Evolutionary conservation across 2,113 vertebrate genomes (phyloP).

Genomic region (Bolborhynchus lineola): DNA sequence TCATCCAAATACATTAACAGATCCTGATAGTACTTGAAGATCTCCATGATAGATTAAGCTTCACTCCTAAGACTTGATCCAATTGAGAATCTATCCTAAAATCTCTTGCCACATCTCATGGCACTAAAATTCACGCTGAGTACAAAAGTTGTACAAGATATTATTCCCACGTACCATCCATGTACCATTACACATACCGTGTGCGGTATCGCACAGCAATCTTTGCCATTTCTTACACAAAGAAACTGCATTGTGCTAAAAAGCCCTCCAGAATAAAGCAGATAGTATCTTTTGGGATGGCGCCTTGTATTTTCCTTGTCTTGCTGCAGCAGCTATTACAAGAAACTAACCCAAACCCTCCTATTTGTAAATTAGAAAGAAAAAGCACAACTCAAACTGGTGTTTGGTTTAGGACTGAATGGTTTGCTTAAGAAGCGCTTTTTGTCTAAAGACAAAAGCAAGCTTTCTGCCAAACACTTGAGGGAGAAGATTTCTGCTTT

Average conservation of each 20-base stretch:
- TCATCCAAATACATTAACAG: background rate
- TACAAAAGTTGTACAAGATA: background rate
- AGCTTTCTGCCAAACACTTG: slow-evolving; percentile 32
- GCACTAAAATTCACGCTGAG: background rate
- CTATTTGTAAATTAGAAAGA: slow-evolving; percentile 35
- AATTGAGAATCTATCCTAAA: background rate
- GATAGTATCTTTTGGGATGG: slow-evolving; percentile 51
- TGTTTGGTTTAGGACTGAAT: slow-evolving; percentile 33
- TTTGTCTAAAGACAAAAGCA: slow-evolving; percentile 40
- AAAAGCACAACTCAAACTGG: slow-evolving; percentile 9
- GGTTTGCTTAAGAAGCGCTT: slow-evolving; percentile 27
- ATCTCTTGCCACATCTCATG: background rate
- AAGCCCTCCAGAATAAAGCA: slow-evolving; percentile 1
- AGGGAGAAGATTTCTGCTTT: slow-evolving; percentile 16
- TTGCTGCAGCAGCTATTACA: background rate
- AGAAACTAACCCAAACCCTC: slow-evolving; percentile 34
- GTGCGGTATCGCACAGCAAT: background rate
- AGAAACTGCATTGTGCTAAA: slow-evolving; percentile 22
- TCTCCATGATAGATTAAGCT: background rate
- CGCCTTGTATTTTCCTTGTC: slow-evolving; percentile 13
- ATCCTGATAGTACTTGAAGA: background rate
- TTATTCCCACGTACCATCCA: background rate
- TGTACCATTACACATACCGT: background rate
- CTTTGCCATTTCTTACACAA: background rate
- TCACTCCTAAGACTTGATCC: background rate